Percentiles rank a stretch among this genome's conserved stretches.
Evolutionary conservation across 2,113 vertebrate species (phyloP).

Genomic region (Acrocephalus arundinaceus): DNA sequence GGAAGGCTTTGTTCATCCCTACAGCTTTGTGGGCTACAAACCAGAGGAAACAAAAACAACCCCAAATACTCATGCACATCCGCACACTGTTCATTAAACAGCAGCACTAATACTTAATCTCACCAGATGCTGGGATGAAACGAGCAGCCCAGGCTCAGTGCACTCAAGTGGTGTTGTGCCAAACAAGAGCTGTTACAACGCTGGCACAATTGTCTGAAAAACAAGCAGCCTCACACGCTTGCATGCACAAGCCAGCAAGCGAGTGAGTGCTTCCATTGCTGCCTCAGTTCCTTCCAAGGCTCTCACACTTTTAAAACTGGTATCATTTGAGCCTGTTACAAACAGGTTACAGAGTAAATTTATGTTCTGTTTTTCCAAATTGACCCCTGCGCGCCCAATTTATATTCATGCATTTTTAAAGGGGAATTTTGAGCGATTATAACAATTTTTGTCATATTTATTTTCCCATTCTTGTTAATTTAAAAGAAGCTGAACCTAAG

Average conservation of each 20-base stretch:
- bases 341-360: neutral
- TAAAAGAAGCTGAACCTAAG: neutral
- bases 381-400: neutral
- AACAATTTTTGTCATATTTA: neutral
- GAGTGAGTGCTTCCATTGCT: neutral
- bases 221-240: neutral
- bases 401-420: neutral
- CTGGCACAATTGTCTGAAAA: neutral
- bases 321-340: neutral
- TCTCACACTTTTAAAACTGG: neutral
- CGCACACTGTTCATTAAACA: slow-evolving; percentile 19
- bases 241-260: neutral
- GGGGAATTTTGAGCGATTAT: neutral
- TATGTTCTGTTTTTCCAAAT: neutral
- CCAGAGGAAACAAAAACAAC: slow-evolving; percentile 31
- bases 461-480: neutral
- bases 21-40: neutral
- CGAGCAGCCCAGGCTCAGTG: neutral
- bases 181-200: neutral
- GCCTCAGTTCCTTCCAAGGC: neutral
- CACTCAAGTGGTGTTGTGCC: neutral
- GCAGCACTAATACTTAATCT: slow-evolving; percentile 28
- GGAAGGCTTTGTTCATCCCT: slow-evolving; percentile 21
- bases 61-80: slow-evolving; percentile 24
- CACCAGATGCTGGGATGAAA: slow-evolving; percentile 8